Conservation (phyloP, 1,140 invertebrate genomes). For the Ephestia elutella region DNA sequence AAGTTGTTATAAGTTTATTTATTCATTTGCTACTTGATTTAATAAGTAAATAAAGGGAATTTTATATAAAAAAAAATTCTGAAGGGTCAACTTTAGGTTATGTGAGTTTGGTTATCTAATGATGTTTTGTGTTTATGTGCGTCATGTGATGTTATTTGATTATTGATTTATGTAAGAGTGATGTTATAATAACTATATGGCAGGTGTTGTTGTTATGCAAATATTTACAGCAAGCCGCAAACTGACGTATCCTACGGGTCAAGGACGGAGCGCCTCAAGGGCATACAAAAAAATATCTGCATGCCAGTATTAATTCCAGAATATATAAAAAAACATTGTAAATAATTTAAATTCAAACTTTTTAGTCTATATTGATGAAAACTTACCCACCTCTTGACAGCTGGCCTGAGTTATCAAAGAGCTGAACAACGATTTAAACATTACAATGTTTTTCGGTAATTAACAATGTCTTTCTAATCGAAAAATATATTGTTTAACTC, state of each 20-base stretch:
- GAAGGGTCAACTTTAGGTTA: conserved; percentile 61
- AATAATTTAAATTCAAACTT: conserved; percentile 11
- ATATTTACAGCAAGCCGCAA: conserved; percentile 21
- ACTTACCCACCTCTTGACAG: conserved; percentile 80
- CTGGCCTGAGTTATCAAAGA: conserved; percentile 70
- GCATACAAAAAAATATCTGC: conserved; percentile 18
- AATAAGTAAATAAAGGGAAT: neutral
- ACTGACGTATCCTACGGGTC: conserved; percentile 47
- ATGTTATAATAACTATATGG: too few relatives aligned
- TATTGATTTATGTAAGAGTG: too few relatives aligned
- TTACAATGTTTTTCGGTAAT: conserved; percentile 68
- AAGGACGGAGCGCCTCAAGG: conserved; percentile 63
- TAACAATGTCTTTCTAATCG: conserved; percentile 39
- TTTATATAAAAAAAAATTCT: neutral
- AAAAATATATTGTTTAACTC: conserved; percentile 51
- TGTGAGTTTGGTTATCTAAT: conserved; percentile 50
- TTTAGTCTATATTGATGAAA: conserved; percentile 36
- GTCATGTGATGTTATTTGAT: too few relatives aligned
- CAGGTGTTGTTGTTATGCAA: conserved; percentile 13
- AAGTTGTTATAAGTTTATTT: neutral
- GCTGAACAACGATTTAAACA: conserved; percentile 69
- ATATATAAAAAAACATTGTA: neutral
- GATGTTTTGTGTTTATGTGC: conserved; percentile 15
- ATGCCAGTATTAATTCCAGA: neutral
- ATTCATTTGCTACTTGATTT: neutral